phyloP scores from a whole-genome alignment of 2,888 invertebrate species.

The Lepeophtheirus nordmannii region DNA sequence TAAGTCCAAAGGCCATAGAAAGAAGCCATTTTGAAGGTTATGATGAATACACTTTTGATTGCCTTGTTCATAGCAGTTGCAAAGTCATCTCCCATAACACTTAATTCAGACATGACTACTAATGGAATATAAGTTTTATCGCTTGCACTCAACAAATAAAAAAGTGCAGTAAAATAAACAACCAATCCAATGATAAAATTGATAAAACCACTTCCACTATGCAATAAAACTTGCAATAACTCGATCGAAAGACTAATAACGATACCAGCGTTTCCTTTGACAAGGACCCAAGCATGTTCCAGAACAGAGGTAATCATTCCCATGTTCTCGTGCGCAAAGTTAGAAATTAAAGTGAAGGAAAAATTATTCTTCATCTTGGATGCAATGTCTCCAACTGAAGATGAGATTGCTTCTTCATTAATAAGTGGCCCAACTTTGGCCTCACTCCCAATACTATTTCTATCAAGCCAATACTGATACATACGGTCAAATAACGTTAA shows the following conservation, averaged over 20 bases:
- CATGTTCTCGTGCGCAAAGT: slow-evolving; percentile 75
- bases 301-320: slow-evolving; percentile 71
- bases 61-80: slow-evolving; percentile 70
- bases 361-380: slow-evolving; percentile 52
- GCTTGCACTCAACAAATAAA: slow-evolving; percentile 79
- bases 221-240: slow-evolving; percentile 67
- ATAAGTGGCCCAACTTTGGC: slow-evolving; percentile 51
- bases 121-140: slow-evolving; percentile 78
- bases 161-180: slow-evolving; percentile 88
- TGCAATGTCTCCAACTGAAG: slow-evolving; percentile 54
- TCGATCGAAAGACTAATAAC: slow-evolving; percentile 68
- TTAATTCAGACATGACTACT: slow-evolving; percentile 64
- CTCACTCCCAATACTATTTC: not conserved
- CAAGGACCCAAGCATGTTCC: slow-evolving; percentile 69
- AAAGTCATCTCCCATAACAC: slow-evolving; percentile 37
- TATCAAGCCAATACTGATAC: slow-evolving; percentile 75
- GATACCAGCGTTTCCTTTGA: slow-evolving; percentile 80
- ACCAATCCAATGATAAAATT: slow-evolving; percentile 73
- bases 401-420: slow-evolving; percentile 52
- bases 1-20: slow-evolving; percentile 98
- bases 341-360: slow-evolving; percentile 49
- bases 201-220: slow-evolving; percentile 74
- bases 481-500: slow-evolving; percentile 82
- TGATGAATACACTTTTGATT: slow-evolving; percentile 82
- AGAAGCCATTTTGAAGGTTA: slow-evolving; percentile 86